These are phyloP conservation scores for Marmota monax DNA, from an alignment of 2,113 vertebrate species.

Conservation along the genomic window DNA sequence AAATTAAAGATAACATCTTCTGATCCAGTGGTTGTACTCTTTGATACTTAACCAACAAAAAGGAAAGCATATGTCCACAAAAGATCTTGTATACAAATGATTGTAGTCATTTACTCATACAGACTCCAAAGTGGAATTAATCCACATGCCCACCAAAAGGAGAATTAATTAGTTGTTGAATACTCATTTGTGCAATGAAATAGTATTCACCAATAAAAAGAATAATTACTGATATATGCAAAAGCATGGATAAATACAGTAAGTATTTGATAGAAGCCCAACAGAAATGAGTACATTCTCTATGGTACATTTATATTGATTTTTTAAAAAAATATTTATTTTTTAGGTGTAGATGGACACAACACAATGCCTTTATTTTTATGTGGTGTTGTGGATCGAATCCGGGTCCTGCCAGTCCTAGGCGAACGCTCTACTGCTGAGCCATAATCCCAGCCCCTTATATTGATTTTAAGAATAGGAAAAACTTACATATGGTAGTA, in stretches of 20 bases:
- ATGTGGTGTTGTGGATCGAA: too few relatives aligned
- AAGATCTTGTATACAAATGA: not conserved
- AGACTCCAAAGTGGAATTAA: not conserved
- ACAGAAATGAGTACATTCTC: not conserved
- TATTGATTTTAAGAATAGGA: not conserved
- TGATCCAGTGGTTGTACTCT: not conserved
- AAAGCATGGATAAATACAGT: not conserved
- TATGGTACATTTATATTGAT: not conserved
- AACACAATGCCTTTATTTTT: too few relatives aligned
- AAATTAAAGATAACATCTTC: not conserved
- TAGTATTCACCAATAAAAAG: not conserved
- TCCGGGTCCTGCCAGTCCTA: too few relatives aligned
- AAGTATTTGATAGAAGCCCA: not conserved
- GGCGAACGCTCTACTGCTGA: too few relatives aligned
- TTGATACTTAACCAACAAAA: conserved; percentile 3
- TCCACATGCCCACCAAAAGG: not conserved
- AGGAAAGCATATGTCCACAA: not conserved
- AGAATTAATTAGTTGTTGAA: not conserved
- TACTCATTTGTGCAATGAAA: not conserved
- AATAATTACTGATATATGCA: not conserved
- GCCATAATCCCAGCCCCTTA: not conserved
- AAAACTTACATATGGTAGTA: not conserved
- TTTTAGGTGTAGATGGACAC: too few relatives aligned
- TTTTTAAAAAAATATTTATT: not conserved
- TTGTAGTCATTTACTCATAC: not conserved